Percentiles rank a stretch among this genome's conserved stretches.
Evolutionary conservation across 2,113 vertebrate genomes (phyloP).

Genomic region (Pongo abelii): DNA sequence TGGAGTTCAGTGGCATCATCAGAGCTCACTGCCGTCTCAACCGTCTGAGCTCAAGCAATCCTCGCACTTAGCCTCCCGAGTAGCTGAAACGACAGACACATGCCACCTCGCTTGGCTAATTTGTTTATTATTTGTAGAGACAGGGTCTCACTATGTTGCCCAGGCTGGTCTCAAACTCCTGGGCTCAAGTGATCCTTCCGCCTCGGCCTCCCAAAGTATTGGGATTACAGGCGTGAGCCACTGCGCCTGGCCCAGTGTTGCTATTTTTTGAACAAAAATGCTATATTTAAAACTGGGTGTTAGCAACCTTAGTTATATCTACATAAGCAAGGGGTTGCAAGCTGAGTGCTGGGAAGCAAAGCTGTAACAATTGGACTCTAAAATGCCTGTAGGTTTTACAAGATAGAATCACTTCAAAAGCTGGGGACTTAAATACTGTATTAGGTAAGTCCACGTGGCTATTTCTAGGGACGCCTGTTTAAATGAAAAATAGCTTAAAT

Average conservation of each 20-base stretch:
- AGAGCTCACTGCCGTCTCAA: not conserved
- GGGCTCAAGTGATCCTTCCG: not conserved
- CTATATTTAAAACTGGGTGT: not conserved
- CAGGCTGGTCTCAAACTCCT: not conserved
- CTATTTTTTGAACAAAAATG: not conserved
- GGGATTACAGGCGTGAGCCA: not conserved
- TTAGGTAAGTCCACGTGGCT: not conserved
- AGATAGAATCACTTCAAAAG: not conserved
- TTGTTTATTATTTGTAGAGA: not conserved
- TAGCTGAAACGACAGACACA: not conserved
- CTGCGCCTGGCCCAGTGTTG: not conserved
- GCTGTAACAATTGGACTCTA: not conserved
- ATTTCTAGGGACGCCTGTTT: not conserved
- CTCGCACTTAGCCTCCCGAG: not conserved
- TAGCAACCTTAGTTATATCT: not conserved
- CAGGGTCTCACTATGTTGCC: not conserved
- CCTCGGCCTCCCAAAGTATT: not conserved
- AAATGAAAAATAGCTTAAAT: not conserved
- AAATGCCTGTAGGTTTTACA: not conserved
- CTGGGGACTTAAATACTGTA: not conserved
- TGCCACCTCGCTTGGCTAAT: not conserved
- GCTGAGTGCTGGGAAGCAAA: accelerated
- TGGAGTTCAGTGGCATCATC: not conserved
- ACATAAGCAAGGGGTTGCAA: accelerated
- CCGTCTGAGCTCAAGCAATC: not conserved